Conservation (phyloP, 2,797 vertebrate genomes). For the Peromyscus aztecus region DNA sequence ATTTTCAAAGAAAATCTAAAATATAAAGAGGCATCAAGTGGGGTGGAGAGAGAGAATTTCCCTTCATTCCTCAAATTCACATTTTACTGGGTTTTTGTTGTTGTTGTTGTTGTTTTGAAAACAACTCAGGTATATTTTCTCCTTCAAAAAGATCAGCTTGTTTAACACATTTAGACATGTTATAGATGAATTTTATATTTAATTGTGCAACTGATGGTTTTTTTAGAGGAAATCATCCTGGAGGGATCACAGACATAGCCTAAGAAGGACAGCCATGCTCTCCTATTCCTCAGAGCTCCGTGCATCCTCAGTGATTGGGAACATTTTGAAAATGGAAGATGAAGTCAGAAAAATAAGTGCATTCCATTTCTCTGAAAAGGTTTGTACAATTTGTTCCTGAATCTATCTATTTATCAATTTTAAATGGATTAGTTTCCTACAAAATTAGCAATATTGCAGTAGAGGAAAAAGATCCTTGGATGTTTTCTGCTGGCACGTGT, state of each 20-base stretch:
- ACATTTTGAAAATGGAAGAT: constrained; percentile 27
- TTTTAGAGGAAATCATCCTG: neutral
- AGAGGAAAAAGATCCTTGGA: neutral
- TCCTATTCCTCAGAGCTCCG: neutral
- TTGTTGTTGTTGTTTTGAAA: neutral
- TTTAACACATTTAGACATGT: neutral
- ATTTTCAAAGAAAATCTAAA: neutral
- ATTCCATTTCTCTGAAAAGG: neutral
- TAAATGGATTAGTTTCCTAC: constrained; percentile 28
- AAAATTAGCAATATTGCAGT: neutral
- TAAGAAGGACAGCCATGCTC: neutral
- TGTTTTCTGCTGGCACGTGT: neutral
- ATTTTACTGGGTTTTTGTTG: neutral
- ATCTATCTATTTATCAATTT: constrained; percentile 26
- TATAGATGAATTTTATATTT: neutral
- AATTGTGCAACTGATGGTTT: neutral
- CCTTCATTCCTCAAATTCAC: neutral
- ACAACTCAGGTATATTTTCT: neutral
- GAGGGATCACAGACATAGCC: neutral
- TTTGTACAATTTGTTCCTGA: neutral
- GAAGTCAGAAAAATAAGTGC: neutral
- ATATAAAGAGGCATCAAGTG: neutral
- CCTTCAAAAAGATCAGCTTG: neutral
- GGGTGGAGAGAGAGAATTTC: neutral
- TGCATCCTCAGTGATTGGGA: neutral